Conservation (phyloP, 2,113 vertebrate species). For the Istiophorus platypterus region DNA sequence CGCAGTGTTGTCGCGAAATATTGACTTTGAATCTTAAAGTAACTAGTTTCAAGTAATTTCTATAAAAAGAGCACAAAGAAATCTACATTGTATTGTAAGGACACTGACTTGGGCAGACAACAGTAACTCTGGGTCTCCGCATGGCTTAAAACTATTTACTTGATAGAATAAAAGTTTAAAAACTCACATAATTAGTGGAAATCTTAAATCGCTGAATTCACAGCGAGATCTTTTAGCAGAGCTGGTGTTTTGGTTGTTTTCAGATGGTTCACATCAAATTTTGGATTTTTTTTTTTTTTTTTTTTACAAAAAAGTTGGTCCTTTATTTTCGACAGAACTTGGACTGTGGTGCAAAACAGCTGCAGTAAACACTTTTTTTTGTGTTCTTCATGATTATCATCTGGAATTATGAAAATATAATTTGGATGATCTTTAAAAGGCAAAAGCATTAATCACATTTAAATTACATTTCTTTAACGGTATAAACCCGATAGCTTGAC, state of each 20-base stretch:
- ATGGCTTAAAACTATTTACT: background rate
- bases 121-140: background rate
- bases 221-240: background rate
- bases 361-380: background rate
- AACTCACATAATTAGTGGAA: background rate
- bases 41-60: constrained; percentile 16
- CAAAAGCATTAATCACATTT: constrained; percentile 7
- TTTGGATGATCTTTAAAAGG: constrained; percentile 3
- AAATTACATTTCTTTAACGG: constrained; percentile 13
- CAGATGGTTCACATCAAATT: too few relatives aligned
- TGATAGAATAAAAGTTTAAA: too few relatives aligned
- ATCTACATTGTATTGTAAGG: background rate
- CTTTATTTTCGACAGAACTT: background rate
- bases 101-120: too few relatives aligned
- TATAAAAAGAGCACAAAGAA: background rate
- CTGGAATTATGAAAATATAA: background rate
- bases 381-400: constrained; percentile 4
- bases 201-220: too few relatives aligned
- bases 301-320: background rate
- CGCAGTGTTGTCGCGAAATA: background rate
- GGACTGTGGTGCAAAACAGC: background rate
- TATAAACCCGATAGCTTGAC: background rate
- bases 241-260: background rate
- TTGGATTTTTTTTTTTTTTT: background rate
- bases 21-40: background rate